Conservation (phyloP, 1,140 invertebrate species). For the Magallana gigas region DNA sequence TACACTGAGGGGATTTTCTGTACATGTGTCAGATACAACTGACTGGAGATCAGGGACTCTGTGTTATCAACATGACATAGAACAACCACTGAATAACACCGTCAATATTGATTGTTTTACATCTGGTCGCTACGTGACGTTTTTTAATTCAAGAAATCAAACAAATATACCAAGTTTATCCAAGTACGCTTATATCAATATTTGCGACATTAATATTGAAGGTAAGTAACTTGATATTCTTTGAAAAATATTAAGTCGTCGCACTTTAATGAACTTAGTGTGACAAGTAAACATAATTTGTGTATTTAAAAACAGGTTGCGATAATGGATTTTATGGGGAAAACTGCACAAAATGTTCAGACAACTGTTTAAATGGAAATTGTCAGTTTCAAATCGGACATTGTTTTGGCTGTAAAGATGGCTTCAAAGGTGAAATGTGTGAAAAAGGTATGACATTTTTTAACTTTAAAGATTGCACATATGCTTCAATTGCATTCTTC, state of each 20-base stretch:
- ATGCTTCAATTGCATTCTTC: no score
- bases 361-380: background rate
- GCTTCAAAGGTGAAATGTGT: slow-evolving; percentile 12
- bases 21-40: background rate
- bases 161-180: background rate
- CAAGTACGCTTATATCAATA: background rate
- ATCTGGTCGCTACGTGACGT: background rate
- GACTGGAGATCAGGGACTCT: background rate
- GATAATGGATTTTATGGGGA: slow-evolving; percentile 19
- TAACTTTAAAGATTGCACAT: no score
- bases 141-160: background rate
- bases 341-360: background rate
- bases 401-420: slow-evolving; percentile 28
- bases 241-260: no score
- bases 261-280: no score
- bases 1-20: no score
- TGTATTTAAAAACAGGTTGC: no score
- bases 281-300: no score
- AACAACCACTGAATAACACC: background rate
- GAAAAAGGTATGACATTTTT: no score
- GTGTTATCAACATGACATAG: background rate
- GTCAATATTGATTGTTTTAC: background rate
- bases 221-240: no score
- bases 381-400: background rate
- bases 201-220: no score